phyloP scores from a whole-genome alignment of 2,797 vertebrate genomes.

The Cuniculus paca region DNA sequence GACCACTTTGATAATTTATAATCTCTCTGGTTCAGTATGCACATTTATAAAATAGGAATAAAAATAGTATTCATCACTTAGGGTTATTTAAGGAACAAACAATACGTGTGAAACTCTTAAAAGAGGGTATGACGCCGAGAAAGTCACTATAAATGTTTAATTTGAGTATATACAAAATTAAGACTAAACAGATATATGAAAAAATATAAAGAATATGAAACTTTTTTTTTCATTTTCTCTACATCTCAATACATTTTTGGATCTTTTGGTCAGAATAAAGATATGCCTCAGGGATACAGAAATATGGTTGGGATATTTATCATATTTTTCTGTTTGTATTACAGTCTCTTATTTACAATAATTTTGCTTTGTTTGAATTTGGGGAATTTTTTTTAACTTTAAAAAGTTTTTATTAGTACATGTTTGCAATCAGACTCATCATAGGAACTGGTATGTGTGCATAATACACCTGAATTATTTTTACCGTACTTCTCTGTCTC shows the following conservation, averaged over 20 bases:
- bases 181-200: not conserved
- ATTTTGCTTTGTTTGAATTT: constrained; percentile 13
- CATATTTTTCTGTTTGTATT: not conserved
- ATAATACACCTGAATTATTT: too few relatives aligned
- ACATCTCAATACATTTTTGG: not conserved
- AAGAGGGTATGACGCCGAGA: not conserved
- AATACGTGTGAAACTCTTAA: not conserved
- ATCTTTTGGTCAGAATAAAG: not conserved
- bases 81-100: not conserved
- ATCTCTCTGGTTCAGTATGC: not conserved
- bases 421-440: too few relatives aligned
- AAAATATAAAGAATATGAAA: constrained; percentile 28
- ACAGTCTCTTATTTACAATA: not conserved
- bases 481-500: too few relatives aligned
- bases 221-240: not conserved
- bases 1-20: not conserved
- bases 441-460: too few relatives aligned
- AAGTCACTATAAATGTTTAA: not conserved
- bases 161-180: not conserved
- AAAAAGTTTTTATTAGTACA: too few relatives aligned
- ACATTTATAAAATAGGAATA: not conserved
- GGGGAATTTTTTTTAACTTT: not conserved
- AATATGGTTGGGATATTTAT: not conserved
- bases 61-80: not conserved
- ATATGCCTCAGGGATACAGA: not conserved